Conservation (phyloP, 2,797 vertebrate genomes). For the Neosalanx taihuensis region DNA sequence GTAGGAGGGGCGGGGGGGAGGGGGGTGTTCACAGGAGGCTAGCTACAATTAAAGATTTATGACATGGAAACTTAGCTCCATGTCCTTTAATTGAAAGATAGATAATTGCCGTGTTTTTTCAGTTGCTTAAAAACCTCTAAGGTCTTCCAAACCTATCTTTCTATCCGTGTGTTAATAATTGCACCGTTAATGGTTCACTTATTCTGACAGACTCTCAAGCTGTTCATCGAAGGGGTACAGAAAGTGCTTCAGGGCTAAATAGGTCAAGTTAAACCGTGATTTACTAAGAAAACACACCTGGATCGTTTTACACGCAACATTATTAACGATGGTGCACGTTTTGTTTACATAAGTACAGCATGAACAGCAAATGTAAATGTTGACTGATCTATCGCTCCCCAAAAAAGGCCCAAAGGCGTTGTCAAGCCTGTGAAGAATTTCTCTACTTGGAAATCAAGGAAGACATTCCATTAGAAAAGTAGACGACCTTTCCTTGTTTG, state of each 20-base stretch:
- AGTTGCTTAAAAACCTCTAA: background rate
- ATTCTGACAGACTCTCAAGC: conserved; percentile 34
- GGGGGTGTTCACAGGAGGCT: background rate
- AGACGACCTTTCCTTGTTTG: conserved; percentile 47
- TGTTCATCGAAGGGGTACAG: conserved; percentile 10
- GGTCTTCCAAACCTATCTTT: too few species aligned
- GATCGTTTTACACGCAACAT: background rate
- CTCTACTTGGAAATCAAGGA: conserved; percentile 11
- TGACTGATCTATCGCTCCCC: background rate
- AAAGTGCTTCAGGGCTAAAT: conserved; percentile 38
- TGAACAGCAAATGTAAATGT: too few species aligned
- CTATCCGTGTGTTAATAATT: conserved; percentile 46
- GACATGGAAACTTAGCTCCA: conserved; percentile 1
- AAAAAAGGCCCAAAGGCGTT: too few species aligned
- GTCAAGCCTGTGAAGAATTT: background rate
- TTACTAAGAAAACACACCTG: conserved; percentile 16
- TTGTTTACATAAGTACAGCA: too few species aligned
- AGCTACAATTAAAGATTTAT: conserved; percentile 3
- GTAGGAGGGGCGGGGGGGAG: background rate
- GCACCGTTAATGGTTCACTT: conserved; percentile 35
- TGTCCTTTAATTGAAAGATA: conserved; percentile 41
- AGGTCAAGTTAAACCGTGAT: conserved; percentile 47
- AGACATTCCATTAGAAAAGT: conserved; percentile 49
- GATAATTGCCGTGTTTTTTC: conserved; percentile 42
- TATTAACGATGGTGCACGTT: too few species aligned